phyloP scores from a whole-genome alignment of 92 coral and sea anemone genomes.

The Epizoanthus rinbou region DNA sequence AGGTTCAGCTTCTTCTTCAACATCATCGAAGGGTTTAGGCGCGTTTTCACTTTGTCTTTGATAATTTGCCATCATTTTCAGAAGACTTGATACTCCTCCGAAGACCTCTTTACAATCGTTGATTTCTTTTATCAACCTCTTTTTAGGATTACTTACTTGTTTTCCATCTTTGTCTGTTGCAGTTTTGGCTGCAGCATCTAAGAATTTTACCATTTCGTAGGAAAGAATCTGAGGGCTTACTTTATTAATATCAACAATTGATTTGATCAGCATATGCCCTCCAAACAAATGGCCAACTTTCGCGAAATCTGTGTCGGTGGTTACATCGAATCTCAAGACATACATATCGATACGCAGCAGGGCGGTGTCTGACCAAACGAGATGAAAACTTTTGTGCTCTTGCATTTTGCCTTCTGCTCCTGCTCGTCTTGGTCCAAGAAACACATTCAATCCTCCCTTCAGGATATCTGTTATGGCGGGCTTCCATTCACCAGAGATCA shows the following conservation, averaged over 20 bases:
- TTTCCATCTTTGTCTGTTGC: background rate
- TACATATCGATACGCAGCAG: background rate
- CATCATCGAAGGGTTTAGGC: too few species aligned
- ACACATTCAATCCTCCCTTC: constrained; percentile 9
- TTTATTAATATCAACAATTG: constrained; percentile 6
- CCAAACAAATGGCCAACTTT: background rate
- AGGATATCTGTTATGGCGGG: constrained; percentile 14
- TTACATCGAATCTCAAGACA: background rate
- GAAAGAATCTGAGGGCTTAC: constrained; percentile 1
- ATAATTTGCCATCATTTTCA: background rate
- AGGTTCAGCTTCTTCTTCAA: too few species aligned
- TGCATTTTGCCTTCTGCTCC: background rate
- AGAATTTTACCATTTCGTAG: background rate
- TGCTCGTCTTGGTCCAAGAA: background rate
- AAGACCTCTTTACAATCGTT: background rate
- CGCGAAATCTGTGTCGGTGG: background rate
- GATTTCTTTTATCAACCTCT: background rate
- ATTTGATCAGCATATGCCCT: constrained; percentile 12
- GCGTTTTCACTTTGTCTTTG: background rate
- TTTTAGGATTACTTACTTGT: background rate
- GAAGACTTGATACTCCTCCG: background rate
- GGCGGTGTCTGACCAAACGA: constrained; percentile 19
- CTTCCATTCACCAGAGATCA: constrained; percentile 4
- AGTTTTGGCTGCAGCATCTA: background rate
- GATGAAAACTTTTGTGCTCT: constrained; percentile 5